Evolutionary conservation across 1,140 invertebrate species (phyloP).

Genomic region (Diorhabda carinulata): DNA sequence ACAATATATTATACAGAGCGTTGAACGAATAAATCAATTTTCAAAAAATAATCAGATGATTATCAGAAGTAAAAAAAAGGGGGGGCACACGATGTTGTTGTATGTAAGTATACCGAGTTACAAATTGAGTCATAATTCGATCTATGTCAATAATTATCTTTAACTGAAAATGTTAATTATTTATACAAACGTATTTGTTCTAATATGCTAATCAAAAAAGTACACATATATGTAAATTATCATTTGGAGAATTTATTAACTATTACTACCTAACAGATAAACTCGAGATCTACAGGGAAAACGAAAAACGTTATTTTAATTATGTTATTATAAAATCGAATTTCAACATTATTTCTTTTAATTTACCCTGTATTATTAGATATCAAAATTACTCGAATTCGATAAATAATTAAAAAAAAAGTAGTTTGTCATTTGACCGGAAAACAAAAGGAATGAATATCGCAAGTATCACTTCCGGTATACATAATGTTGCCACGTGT

Average conservation of each 20-base stretch:
- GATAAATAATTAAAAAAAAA: not conserved
- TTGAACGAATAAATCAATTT: slow-evolving; percentile 2
- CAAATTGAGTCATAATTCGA: slow-evolving; percentile 9
- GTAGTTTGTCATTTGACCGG: slow-evolving; percentile 4
- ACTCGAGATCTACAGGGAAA: too few relatives aligned
- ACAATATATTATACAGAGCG: slow-evolving; percentile 1
- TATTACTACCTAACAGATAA: not conserved
- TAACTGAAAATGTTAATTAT: slow-evolving; percentile 9
- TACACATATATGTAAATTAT: slow-evolving; percentile 10
- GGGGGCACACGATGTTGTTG: not conserved
- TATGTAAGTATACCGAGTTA: not conserved
- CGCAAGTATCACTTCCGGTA: slow-evolving; percentile 12
- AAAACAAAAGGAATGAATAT: slow-evolving; percentile 11
- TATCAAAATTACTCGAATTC: too few relatives aligned
- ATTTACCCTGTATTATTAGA: too few relatives aligned
- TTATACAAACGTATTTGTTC: slow-evolving; percentile 7
- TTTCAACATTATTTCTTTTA: too few relatives aligned
- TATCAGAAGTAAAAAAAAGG: too few relatives aligned
- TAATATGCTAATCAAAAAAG: slow-evolving; percentile 4
- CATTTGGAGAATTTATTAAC: slow-evolving; percentile 11
- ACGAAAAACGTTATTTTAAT: too few relatives aligned
- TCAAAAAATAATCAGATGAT: not conserved
- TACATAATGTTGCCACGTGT: slow-evolving; percentile 5
- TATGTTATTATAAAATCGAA: too few relatives aligned
- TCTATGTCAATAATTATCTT: slow-evolving; percentile 13